Evolutionary conservation across 2,888 invertebrate genomes (phyloP), one percentile per base, ranked within the genome.

Genomic region (Caenorhabditis becei): DNA sequence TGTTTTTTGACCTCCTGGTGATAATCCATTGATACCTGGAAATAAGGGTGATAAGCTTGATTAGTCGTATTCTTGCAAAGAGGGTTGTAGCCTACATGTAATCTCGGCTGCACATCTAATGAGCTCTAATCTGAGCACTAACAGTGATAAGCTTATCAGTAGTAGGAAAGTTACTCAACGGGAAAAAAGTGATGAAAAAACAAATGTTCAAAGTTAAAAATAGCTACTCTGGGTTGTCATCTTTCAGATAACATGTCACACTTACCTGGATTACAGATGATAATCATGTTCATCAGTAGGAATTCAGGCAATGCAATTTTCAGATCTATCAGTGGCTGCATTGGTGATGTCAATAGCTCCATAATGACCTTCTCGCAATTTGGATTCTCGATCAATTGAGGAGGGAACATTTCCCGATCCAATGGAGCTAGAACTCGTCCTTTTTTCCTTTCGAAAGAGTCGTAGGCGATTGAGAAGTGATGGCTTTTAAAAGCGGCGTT

Each of bases 401-500:
- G 8, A 0, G 70, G 70, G 20, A 70, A 61, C 59, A 70, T 24
- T 26, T 70, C 70, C 11, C 11, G 28, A 7, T 53, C 70, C 1
- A 24, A 7, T 4, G 70, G 70, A 0, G 61, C 32, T 4, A 70
- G n/a, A 1, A 70, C 49, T 35, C 61, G 32, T 0, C 26, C 51
- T 16, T 59, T 70, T n/a, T 70, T 70, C 23, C 26, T 35, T 7
- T 2, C 14, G 35, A 24, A 70, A 0, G 70, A 70, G 37, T 70
- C 70, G 28, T 53, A 70, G 2, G 75, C 75, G 23, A 75, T 61
- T 3, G 66, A 41, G 0, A 75, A 24, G 20, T 75, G 75, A 35
- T 75, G 66, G 44, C 58, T 49, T 54, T 75, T 75, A 53, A 75
- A 75, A 1, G 75, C 75, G 23, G 53, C 66, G 41, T 44, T 61